Evolutionary conservation across 2,797 vertebrate genomes (phyloP), one percentile per base, ranked within the genome.

Genomic region (Premnoplex brunnescens): DNA sequence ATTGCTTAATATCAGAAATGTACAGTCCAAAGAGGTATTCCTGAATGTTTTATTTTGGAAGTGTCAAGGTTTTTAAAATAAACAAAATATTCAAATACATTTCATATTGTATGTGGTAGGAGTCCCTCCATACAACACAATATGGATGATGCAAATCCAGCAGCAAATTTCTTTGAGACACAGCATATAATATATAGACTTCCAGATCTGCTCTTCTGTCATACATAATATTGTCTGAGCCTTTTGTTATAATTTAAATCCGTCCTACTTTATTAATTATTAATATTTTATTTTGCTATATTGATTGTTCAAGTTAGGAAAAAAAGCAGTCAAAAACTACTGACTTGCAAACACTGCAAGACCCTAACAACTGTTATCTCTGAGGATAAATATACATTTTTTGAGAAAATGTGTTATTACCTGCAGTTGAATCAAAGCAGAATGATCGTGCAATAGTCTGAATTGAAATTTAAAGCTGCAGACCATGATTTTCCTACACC

Each of bases 401-500:
- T 87, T 60, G 30, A 84, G 81, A 81, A 86, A 93, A 86, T 24
- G 23, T n/a, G 59, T 86, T 41, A 59, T 77, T 69, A 93, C 49
- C 63, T 92, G 71, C 58, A 74, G 90, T 76, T 56, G 10, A 94
- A 94, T 88, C 89, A 91, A 86, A 8, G 71, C 71, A 96, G 95
- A 94, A 90, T 54, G 84, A 93, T 77, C 60, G 44, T 92, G 89
- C 95, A 76, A 79, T 4, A 85, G 89, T 51, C 78, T 87, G 83
- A 81, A 92, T 12, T 52, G 37, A 88, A 88, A 93, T 82, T 86
- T 88, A 96, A 97, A 96, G 89, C 93, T 90, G 91, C 82, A 91
- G 89, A 94, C 68, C 56, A 51, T 60, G 62, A 86, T 91, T 95
- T 67, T 77, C 59, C 80, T 91, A 41, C 14, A 58, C 60, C 55